Percentiles rank a stretch among this genome's conserved stretches.
Evolutionary conservation across 2,113 vertebrate species (phyloP).

Genomic region (Cygnus atratus): DNA sequence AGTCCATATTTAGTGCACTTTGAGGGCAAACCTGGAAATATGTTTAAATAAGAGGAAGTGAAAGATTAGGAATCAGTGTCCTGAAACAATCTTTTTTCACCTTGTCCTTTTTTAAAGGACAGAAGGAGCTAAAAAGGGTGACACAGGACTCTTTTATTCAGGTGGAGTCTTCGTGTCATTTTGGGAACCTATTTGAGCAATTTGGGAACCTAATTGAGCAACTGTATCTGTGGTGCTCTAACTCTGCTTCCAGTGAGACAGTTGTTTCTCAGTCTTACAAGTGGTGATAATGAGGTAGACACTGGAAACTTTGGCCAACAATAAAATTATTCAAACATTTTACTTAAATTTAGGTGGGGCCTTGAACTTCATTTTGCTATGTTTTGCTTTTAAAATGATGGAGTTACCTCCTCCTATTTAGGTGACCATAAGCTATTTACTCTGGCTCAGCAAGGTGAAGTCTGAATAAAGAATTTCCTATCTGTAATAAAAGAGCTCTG

Average conservation of each 20-base stretch:
- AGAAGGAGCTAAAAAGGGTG: not conserved
- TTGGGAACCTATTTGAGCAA: not conserved
- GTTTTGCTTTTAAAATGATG: not conserved
- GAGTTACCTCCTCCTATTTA: not conserved
- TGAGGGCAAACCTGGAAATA: not conserved
- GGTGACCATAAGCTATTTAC: not conserved
- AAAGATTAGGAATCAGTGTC: not conserved
- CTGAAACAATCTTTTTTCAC: not conserved
- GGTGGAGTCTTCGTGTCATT: not conserved
- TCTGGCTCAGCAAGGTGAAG: not conserved
- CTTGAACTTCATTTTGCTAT: not conserved
- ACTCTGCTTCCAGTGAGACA: not conserved
- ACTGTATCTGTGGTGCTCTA: not conserved
- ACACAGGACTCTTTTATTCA: not conserved
- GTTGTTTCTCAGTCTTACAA: not conserved
- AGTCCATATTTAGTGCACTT: not conserved
- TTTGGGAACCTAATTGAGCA: not conserved
- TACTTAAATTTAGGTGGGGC: not conserved
- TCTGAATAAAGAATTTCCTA: not conserved
- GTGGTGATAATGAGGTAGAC: not conserved
- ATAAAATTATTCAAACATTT: not conserved
- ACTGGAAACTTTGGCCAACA: not conserved
- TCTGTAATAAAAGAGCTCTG: not conserved
- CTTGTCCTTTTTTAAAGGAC: not conserved
- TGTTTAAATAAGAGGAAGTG: not conserved